Base-by-base conservation (phyloP, 2,113 vertebrate genomes). In the Eulemur macaco region DNA sequence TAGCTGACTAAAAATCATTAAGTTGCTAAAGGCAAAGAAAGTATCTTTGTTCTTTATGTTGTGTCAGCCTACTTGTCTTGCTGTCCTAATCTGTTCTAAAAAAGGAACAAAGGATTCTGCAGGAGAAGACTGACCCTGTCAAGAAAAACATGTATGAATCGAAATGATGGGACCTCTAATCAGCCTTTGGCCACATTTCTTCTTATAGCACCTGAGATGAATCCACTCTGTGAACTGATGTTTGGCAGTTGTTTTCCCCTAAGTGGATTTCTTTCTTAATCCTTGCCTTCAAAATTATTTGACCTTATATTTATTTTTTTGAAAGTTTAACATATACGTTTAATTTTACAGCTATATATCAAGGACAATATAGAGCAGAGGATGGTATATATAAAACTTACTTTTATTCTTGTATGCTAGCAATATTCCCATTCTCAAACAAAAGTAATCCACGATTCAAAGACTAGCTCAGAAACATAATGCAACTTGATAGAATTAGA, bases 1-100 rank as follows among this genome's bases (percentile, higher is more conserved):
- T 39, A 52, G 14, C 23, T 58, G 69, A 93, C 47, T 56, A 56
- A 87, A 91, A 74, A 42, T 78, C 42, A 78, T 18, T 42, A 52
- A 52, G 17, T 69, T 84, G 81, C 78, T 86, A 82, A 93, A 91
- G 86, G 52, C 87, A 83, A 81, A 87, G 56, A 73, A 39, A 80
- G 21, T 47, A 14, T 95, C 45, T 96, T 77, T 86, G 66, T 78
- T 96, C 54, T 58, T 94, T 34, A 56, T 88, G 74, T 64, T 86
- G 15, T 86, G 29, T 73, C 89, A 97, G 71, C 47, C 54, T 78
- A 18, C 56, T 25, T 63, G 20, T 20, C 52, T 90, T 96, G 73
- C 54, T 95, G 21, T 91, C 18, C 15, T 81, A 54, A 64, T 64
- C 27, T 90, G 14, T 15, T 91, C 18, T n/a, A 42, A 45, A 60